These are phyloP conservation scores for Globodera rostochiensis DNA, from an alignment of 1,140 invertebrate genomes.

Conservation along the genomic window DNA sequence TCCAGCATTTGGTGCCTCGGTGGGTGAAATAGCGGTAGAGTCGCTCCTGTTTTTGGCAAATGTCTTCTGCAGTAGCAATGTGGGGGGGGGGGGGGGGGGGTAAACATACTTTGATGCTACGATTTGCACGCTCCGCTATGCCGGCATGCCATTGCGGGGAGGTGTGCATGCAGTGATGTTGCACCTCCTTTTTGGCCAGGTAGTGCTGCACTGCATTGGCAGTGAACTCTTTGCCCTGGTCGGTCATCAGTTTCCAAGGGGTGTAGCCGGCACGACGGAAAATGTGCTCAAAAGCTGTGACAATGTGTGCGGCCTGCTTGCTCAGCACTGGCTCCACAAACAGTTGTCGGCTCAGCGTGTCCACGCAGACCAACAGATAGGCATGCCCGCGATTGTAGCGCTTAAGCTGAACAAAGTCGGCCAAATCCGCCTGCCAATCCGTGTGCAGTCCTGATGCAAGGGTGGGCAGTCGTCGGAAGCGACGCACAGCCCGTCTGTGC, in stretches of 20 bases:
- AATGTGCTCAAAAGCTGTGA: constrained; percentile 26
- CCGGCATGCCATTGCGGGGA: constrained; percentile 36
- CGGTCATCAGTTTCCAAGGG: constrained; percentile 38
- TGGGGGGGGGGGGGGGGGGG: too few relatives aligned
- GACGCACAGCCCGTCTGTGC: not conserved
- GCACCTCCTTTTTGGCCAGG: constrained; percentile 41
- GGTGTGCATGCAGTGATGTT: constrained; percentile 4
- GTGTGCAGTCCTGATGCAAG: constrained; percentile 30
- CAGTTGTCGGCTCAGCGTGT: constrained; percentile 36
- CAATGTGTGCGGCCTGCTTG: constrained; percentile 27
- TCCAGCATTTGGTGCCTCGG: constrained; percentile 31
- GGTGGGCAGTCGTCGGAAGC: constrained; percentile 28
- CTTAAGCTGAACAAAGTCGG: constrained; percentile 11
- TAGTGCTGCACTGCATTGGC: constrained; percentile 24
- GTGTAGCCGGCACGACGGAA: not conserved
- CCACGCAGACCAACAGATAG: constrained; percentile 38
- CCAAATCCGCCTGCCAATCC: constrained; percentile 47
- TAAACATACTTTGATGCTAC: constrained; percentile 33
- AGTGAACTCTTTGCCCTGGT: constrained; percentile 38
- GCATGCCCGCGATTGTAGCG: constrained; percentile 22
- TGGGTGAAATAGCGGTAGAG: not conserved
- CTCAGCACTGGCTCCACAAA: constrained; percentile 40
- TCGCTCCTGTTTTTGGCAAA: not conserved
- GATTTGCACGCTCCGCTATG: constrained; percentile 4
- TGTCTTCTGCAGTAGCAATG: too few relatives aligned